phyloP scores from a whole-genome alignment of 2,888 invertebrate genomes.

The Lymantria monacha region DNA sequence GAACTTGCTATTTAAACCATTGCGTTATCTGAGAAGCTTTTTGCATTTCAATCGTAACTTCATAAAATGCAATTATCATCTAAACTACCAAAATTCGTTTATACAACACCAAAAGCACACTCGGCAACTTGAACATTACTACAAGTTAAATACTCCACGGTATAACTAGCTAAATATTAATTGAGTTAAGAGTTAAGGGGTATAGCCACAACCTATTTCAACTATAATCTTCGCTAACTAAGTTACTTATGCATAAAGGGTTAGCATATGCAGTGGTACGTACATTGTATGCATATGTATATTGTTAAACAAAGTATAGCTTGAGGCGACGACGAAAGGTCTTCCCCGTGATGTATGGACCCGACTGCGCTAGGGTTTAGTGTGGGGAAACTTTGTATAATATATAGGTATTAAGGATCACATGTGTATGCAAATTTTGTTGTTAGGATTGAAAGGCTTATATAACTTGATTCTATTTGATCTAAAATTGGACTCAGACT shows the following conservation, averaged over 20 bases:
- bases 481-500: too few species aligned
- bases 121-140: not conserved
- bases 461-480: too few species aligned
- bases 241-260: constrained; percentile 2
- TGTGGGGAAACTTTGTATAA: too few species aligned
- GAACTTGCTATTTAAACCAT: too few species aligned
- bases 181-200: not conserved
- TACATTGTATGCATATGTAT: not conserved
- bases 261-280: not conserved
- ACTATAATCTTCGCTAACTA: constrained; percentile 2
- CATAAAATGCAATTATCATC: too few species aligned
- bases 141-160: not conserved
- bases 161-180: not conserved
- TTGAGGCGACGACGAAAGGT: not conserved
- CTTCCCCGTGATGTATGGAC: not conserved
- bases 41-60: too few species aligned
- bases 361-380: not conserved
- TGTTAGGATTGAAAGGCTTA: too few species aligned
- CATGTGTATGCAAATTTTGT: too few species aligned
- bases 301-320: not conserved
- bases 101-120: too few species aligned
- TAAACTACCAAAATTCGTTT: too few species aligned
- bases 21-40: too few species aligned
- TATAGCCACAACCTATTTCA: not conserved
- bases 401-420: too few species aligned